Base-by-base conservation (phyloP, 2,888 invertebrate genomes). In the Heliconius ismenius region DNA sequence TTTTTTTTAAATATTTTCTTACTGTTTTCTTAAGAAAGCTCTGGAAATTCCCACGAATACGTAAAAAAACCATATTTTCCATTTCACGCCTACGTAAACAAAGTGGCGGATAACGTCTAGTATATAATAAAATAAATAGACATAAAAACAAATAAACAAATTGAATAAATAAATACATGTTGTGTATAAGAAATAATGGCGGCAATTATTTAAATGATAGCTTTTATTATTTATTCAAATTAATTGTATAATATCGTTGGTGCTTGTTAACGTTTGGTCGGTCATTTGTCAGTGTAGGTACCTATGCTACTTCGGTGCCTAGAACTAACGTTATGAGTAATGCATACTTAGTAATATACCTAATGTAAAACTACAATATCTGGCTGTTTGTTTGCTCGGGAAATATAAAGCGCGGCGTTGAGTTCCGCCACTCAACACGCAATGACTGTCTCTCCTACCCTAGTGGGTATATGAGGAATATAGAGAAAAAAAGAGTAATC, bases 221-320 rank as follows among this genome's bases (percentile, higher is more conserved):
- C 26, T 65, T 63, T 73, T 73, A 73, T 76, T 76, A 76, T 76
- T 73, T 73, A 76, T 76, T 76, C 60, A 65, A 67, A 73, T 76
- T 65, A 76, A 76, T 76, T 73, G 64, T 43, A 76, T 73, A 76
- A 58, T 64, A 75, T 32, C 18, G 54, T 28, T 26, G 70, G 63
- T 54, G n/a, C 72, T 73, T 73, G 76, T 76, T 73, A 76, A 39
- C 58, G 76, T 60, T 76, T 10, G 49, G 39, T 26, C 32, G 54
- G 65, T 73, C 39, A 76, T 76, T 76, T 76, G 76, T 76, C 73
- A 65, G 28, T 73, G 72, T 67, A 21, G 15, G 43, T 43, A 43
- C 15, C 43, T 15, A 26, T 10, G 72, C 39, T 76, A 76, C 73
- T 72, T 76, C 58, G 54, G 68, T 75, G 36, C 54, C 26, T 63